A percentile compares a stretch with the other conserved stretches of the same genome.
Evolutionary conservation across 2,113 vertebrate genomes (phyloP).

Genomic region (Onychorhynchus coronatus): DNA sequence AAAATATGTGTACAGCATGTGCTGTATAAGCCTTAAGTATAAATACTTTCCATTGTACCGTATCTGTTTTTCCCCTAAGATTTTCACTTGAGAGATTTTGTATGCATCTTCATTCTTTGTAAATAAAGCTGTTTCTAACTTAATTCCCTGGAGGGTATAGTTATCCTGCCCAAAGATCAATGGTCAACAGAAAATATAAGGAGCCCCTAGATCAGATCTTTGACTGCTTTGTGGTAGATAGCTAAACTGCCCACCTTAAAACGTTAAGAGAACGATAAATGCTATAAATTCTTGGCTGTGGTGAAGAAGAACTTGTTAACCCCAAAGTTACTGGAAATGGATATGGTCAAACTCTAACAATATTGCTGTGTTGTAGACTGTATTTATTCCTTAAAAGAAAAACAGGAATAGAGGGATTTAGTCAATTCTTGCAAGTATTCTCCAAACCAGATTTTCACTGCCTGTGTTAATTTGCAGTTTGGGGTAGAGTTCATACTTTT

Average conservation of each 20-base stretch:
- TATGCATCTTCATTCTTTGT: slow-evolving; percentile 58
- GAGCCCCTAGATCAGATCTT: slow-evolving; percentile 64
- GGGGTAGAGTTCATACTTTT: neutral
- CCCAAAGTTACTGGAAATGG: slow-evolving; percentile 15
- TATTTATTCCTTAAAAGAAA: neutral
- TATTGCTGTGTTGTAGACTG: neutral
- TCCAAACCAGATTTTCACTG: neutral
- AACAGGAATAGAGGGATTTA: neutral
- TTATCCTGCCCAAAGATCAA: slow-evolving; percentile 61
- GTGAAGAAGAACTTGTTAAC: slow-evolving; percentile 40
- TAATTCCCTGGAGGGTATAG: slow-evolving; percentile 46
- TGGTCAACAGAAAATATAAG: slow-evolving; percentile 64
- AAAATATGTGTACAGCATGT: neutral
- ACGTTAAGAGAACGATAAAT: slow-evolving; percentile 45
- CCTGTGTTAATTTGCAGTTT: neutral
- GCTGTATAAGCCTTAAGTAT: neutral
- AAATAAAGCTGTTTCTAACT: slow-evolving; percentile 70
- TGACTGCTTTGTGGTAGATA: slow-evolving; percentile 69
- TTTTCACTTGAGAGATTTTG: slow-evolving; percentile 57
- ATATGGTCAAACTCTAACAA: neutral
- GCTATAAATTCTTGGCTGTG: slow-evolving; percentile 51
- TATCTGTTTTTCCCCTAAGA: slow-evolving; percentile 19
- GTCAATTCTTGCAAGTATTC: neutral
- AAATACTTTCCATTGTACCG: neutral
- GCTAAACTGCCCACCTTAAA: slow-evolving; percentile 62